Evolutionary conservation across 2,797 vertebrate species (phyloP).

Genomic region (Gymnoscopelus microlampas): DNA sequence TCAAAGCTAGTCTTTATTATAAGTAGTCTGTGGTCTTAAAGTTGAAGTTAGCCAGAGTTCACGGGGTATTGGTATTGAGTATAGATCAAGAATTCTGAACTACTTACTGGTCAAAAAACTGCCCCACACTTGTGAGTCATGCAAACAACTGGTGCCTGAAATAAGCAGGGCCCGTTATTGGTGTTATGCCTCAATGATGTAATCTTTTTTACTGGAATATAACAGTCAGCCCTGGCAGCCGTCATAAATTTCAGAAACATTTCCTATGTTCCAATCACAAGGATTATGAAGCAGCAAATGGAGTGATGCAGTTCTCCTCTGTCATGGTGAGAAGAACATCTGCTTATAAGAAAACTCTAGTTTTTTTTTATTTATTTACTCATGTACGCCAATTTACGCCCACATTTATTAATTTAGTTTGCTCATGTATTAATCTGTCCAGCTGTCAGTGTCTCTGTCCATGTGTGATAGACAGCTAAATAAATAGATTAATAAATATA

Average conservation of each 20-base stretch:
- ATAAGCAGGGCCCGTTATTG: neutral
- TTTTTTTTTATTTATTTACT: neutral
- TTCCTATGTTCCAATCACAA: constrained; percentile 38
- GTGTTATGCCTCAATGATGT: constrained; percentile 17
- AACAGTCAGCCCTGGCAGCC: constrained; percentile 37
- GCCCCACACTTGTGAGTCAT: constrained; percentile 10
- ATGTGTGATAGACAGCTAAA: too few relatives aligned
- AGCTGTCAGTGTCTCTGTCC: too few relatives aligned
- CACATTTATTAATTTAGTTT: too few relatives aligned
- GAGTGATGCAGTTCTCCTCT: constrained; percentile 8
- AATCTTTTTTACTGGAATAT: constrained; percentile 41
- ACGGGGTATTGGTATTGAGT: constrained; percentile 27
- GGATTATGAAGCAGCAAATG: constrained; percentile 45
- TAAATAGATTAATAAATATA: too few relatives aligned
- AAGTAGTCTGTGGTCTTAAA: neutral
- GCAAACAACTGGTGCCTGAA: constrained; percentile 33
- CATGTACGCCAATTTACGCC: too few relatives aligned
- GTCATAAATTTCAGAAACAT: constrained; percentile 46
- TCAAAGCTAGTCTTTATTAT: constrained; percentile 15
- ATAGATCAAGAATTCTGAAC: constrained; percentile 34
- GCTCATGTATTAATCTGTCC: too few relatives aligned
- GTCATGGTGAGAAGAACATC: neutral
- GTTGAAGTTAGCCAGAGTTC: constrained; percentile 51
- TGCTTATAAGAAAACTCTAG: neutral
- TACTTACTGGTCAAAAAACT: constrained; percentile 18